phyloP scores from a whole-genome alignment of 2,888 invertebrate species.

The Meiosimyza decipiens region DNA sequence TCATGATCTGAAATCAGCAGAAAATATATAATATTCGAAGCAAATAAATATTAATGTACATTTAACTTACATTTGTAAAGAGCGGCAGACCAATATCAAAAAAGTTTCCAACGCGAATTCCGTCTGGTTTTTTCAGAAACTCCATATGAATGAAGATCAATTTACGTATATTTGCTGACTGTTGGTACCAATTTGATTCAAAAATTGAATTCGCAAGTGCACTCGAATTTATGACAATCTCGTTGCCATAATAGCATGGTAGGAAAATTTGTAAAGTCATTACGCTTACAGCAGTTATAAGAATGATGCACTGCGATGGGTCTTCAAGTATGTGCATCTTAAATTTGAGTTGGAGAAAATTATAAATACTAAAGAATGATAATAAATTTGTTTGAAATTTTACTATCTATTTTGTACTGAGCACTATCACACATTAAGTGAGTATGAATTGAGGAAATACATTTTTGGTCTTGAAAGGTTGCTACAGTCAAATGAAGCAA shows the following conservation, averaged over 20 bases:
- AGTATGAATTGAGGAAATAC: no score
- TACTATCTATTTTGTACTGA: no score
- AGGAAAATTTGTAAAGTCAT: slow-evolving; percentile 60
- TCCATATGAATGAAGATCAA: slow-evolving; percentile 58
- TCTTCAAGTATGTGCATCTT: slow-evolving; percentile 46
- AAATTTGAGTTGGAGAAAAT: no score
- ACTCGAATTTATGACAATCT: slow-evolving; percentile 55
- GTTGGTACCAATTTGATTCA: slow-evolving; percentile 56
- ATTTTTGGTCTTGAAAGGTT: no score
- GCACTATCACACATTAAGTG: no score
- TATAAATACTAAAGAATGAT: no score
- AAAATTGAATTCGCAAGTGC: slow-evolving; percentile 51
- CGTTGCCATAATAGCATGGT: slow-evolving; percentile 61
- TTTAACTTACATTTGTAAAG: slow-evolving; percentile 53
- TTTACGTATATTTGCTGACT: slow-evolving; percentile 51
- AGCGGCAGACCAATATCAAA: slow-evolving; percentile 58
- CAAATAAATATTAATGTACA: no score
- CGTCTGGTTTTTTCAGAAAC: slow-evolving; percentile 53
- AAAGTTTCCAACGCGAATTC: slow-evolving; percentile 55
- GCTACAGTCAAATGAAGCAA: no score
- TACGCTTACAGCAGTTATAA: slow-evolving; percentile 48
- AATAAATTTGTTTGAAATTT: no score
- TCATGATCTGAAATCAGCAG: slow-evolving; percentile 54
- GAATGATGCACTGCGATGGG: slow-evolving; percentile 45
- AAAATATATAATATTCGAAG: not conserved